Evolutionary conservation across 2,888 invertebrate species (phyloP).

Genomic region (Drosophila robusta): DNA sequence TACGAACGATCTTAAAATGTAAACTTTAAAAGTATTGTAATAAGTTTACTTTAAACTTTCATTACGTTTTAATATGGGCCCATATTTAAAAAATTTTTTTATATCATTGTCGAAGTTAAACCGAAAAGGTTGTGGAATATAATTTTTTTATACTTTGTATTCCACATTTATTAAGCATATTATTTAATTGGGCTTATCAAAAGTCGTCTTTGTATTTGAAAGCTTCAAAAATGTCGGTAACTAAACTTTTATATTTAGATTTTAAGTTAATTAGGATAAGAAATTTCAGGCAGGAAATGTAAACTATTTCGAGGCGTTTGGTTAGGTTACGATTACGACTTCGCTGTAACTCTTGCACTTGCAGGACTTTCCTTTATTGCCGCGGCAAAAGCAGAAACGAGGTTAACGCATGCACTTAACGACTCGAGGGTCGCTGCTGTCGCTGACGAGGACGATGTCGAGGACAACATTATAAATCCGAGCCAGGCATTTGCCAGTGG

Average conservation of each 20-base stretch:
- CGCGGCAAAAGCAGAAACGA: conserved; percentile 63
- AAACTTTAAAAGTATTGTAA: no score
- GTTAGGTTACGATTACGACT: conserved; percentile 46
- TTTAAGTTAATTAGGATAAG: neutral
- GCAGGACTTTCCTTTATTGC: conserved; percentile 55
- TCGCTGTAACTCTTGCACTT: conserved; percentile 44
- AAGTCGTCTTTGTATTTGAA: no score
- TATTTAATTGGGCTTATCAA: neutral
- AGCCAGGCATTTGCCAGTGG: conserved; percentile 78
- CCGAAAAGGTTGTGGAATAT: no score
- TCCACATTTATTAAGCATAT: neutral
- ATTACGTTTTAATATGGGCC: no score
- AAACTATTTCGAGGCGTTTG: conserved; percentile 49
- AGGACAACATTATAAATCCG: conserved; percentile 79
- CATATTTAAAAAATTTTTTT: no score
- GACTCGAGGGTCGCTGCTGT: conserved; percentile 56
- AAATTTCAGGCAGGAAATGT: conserved; percentile 17
- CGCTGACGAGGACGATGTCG: conserved; percentile 51
- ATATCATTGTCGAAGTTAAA: no score
- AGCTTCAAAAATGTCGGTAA: no score
- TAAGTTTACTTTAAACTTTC: no score
- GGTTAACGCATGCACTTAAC: conserved; percentile 80
- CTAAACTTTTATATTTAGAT: neutral
- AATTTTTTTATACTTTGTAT: no score
- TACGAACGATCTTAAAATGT: no score